Percentiles rank a stretch among this genome's conserved stretches.
Evolutionary conservation across 92 coral and sea anemone genomes (phyloP).

Genomic region (Isaurus tuberculatus): DNA sequence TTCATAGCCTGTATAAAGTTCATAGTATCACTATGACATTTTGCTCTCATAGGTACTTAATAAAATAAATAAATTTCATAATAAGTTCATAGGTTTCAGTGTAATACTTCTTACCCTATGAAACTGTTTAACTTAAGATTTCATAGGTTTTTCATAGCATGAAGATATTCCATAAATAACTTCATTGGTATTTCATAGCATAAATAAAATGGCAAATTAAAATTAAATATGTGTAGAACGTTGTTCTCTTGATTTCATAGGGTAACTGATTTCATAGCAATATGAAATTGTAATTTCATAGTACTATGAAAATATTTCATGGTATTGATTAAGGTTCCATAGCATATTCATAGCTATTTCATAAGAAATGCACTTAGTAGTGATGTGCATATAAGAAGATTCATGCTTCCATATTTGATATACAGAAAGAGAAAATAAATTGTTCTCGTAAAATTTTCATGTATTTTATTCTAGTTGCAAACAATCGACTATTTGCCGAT

Average conservation of each 20-base stretch:
- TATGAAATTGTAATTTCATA: slow-evolving; percentile 7
- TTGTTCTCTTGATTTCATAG: slow-evolving; percentile 6
- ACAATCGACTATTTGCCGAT: too few species aligned
- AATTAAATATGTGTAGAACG: background rate
- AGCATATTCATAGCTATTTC: background rate
- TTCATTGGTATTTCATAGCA: slow-evolving; percentile 9
- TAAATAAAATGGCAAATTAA: background rate
- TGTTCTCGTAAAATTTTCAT: too few species aligned
- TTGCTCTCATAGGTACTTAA: background rate
- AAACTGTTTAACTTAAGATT: slow-evolving; percentile 2
- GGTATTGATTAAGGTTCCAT: slow-evolving; percentile 2
- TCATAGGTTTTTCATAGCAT: slow-evolving; percentile 9
- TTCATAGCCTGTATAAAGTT: slow-evolving; percentile 15
- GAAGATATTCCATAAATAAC: slow-evolving; percentile 1
- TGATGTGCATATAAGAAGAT: too few species aligned
- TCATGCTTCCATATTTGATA: too few species aligned
- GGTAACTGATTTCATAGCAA: background rate
- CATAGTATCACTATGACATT: too few species aligned
- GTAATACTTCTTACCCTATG: slow-evolving; percentile 7
- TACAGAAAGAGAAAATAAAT: too few species aligned
- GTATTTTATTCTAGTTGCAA: too few species aligned
- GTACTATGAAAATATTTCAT: slow-evolving; percentile 8
- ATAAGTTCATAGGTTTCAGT: slow-evolving; percentile 10
- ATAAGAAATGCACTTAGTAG: slow-evolving; percentile 6
- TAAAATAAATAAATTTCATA: background rate